Conservation (phyloP, 2,888 invertebrate species). For the Neocrepidodera transversa region DNA sequence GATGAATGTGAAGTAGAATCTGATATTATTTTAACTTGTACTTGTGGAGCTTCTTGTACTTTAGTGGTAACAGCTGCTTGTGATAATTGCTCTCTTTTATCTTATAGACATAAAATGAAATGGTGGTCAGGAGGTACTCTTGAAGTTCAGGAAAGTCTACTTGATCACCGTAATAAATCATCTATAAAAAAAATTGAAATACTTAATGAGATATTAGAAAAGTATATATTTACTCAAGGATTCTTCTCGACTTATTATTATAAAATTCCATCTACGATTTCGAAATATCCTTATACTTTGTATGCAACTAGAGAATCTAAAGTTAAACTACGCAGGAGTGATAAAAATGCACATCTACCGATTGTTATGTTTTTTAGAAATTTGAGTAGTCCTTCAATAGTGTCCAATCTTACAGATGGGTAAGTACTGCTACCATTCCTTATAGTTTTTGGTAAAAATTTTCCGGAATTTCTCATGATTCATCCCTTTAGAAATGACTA, state of each 20-base stretch:
- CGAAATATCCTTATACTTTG: constrained; percentile 19
- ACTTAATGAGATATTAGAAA: constrained; percentile 52
- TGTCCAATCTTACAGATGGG: constrained; percentile 39
- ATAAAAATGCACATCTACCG: constrained; percentile 41
- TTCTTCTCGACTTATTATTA: constrained; percentile 47
- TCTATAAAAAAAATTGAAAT: constrained; percentile 48
- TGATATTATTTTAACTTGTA: constrained; percentile 43
- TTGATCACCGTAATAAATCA: constrained; percentile 26
- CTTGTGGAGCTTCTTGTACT: constrained; percentile 40
- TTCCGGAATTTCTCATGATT: too few relatives aligned
- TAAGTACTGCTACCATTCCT: too few relatives aligned
- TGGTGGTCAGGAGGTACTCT: neutral
- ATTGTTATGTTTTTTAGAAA: constrained; percentile 52
- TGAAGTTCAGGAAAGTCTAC: neutral
- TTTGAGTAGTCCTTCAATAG: constrained; percentile 47
- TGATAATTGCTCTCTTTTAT: constrained; percentile 55
- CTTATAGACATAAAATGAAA: constrained; percentile 40
- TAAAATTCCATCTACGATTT: constrained; percentile 51
- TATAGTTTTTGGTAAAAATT: too few relatives aligned
- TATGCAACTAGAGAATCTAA: constrained; percentile 24
- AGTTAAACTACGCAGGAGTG: constrained; percentile 25
- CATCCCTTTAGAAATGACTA: too few relatives aligned
- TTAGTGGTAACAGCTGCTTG: constrained; percentile 46
- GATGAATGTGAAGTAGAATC: constrained; percentile 35
- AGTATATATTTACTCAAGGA: constrained; percentile 58